Percentiles rank a stretch among this genome's conserved stretches.
Conservation (phyloP, 1,140 invertebrate species). For the Lucilia sericata region DNA sequence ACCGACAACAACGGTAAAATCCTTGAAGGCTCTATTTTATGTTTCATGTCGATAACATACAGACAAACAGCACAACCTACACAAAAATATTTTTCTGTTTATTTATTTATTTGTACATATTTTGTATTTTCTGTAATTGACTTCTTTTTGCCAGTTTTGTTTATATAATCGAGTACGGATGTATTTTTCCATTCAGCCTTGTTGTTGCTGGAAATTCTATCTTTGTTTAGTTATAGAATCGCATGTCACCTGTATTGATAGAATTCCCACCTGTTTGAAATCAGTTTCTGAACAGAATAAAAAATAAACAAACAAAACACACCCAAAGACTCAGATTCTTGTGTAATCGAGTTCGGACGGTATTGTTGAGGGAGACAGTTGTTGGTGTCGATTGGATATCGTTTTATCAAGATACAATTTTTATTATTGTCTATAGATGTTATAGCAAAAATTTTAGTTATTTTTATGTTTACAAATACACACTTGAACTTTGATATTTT, state of each 20-base stretch:
- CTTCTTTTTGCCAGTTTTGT: not conserved
- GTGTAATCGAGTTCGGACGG: too few relatives aligned
- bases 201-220: not conserved
- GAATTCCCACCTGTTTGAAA: constrained; percentile 26
- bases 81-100: not conserved
- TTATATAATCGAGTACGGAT: not conserved
- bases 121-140: not conserved
- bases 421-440: not conserved
- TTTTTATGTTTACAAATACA: constrained; percentile 1
- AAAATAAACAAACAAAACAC: not conserved
- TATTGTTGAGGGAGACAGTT: too few relatives aligned
- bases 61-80: not conserved
- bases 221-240: not conserved
- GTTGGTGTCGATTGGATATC: too few relatives aligned
- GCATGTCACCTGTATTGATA: constrained; percentile 22
- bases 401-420: not conserved
- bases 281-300: not conserved
- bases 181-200: not conserved
- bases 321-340: too few relatives aligned
- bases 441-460: not conserved
- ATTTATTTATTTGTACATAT: too few relatives aligned
- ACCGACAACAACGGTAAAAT: constrained; percentile 21
- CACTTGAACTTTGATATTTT: not conserved
- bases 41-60: not conserved
- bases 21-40: not conserved